Conservation (phyloP, 1,140 invertebrate species). For the Drosophila yakuba region DNA sequence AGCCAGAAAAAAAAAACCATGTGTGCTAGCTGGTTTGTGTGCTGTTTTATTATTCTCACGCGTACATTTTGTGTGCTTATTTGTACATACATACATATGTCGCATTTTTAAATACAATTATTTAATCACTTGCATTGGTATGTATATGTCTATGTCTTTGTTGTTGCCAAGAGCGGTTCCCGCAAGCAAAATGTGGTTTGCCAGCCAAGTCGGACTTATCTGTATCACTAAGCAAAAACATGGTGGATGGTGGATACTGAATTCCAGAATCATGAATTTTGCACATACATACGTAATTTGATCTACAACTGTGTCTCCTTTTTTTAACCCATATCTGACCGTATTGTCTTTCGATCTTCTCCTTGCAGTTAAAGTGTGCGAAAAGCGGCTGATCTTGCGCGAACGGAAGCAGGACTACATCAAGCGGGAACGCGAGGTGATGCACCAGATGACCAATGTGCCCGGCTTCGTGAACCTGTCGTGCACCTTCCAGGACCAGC, state of each 20-base stretch:
- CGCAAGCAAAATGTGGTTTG: conserved; percentile 17
- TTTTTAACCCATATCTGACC: too few species aligned
- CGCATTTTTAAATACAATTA: conserved; percentile 53
- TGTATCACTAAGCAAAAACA: not conserved
- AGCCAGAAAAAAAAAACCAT: not conserved
- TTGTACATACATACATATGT: conserved; percentile 4
- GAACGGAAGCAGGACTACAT: conserved; percentile 98
- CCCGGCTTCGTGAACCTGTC: conserved; percentile 97
- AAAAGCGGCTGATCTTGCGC: conserved; percentile 95
- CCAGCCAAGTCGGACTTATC: not conserved
- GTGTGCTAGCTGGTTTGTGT: conserved; percentile 7
- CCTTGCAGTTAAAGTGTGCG: conserved; percentile 96
- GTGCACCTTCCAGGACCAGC: conserved; percentile 98
- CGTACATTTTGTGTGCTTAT: conserved; percentile 34
- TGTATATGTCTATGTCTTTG: not conserved
- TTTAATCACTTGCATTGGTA: conserved; percentile 37
- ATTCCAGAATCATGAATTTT: too few species aligned
- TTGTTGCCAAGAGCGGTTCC: conserved; percentile 25
- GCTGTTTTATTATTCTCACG: conserved; percentile 51
- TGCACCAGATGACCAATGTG: conserved; percentile 84
- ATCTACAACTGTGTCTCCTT: not conserved
- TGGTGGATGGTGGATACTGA: not conserved
- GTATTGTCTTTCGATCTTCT: not conserved
- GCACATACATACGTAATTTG: too few species aligned
- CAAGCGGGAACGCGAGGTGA: conserved; percentile 87